These are phyloP conservation scores for Himalopsyche kuldschensis DNA, from an alignment of 2,888 invertebrate species.

Conservation along the genomic window DNA sequence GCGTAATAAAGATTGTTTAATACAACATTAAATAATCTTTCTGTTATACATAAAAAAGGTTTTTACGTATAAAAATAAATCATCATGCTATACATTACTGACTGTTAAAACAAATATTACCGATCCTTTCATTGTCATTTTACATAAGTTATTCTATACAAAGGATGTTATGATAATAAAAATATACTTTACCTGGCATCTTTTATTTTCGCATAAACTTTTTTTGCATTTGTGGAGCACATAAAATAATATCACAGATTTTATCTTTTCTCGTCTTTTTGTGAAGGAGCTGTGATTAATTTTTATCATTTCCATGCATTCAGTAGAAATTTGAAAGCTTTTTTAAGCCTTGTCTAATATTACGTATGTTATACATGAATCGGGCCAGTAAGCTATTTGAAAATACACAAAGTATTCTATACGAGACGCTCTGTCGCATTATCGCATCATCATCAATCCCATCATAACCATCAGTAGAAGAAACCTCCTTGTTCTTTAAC, in stretches of 20 bases:
- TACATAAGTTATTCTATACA: not conserved
- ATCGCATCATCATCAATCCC: too few relatives aligned
- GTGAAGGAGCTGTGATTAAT: not conserved
- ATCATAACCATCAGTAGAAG: too few relatives aligned
- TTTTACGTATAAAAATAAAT: too few relatives aligned
- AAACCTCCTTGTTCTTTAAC: too few relatives aligned
- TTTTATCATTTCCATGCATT: not conserved
- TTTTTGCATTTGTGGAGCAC: not conserved
- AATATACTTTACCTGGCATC: not conserved
- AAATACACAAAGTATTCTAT: too few relatives aligned
- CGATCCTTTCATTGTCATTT: not conserved
- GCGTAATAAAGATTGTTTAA: too few relatives aligned
- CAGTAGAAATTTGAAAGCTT: not conserved
- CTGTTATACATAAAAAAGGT: too few relatives aligned
- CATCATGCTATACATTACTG: too few relatives aligned
- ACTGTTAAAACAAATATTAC: not conserved
- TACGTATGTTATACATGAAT: too few relatives aligned
- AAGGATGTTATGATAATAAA: not conserved
- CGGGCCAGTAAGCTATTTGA: too few relatives aligned
- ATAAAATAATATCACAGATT: not conserved
- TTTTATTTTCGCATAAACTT: not conserved
- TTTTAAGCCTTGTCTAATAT: not conserved
- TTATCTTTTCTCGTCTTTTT: not conserved
- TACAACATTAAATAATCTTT: too few relatives aligned
- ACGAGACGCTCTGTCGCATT: too few relatives aligned